Evolutionary conservation across 2,113 vertebrate genomes (phyloP).

Genomic region (Labrus mixtus): DNA sequence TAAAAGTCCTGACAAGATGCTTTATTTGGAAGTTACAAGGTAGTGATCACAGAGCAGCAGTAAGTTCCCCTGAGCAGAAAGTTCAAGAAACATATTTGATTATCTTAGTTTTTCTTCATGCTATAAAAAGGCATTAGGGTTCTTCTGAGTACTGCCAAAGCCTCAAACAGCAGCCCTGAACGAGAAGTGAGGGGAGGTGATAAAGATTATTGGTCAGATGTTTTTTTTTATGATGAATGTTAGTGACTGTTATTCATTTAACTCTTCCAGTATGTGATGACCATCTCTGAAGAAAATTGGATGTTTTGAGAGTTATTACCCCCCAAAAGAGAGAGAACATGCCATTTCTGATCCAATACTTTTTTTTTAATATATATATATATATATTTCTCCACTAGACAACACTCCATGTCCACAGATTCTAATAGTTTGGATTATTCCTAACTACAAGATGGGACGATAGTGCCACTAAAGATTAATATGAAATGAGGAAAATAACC

Average conservation of each 20-base stretch:
- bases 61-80: slow-evolving; percentile 73
- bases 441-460: slow-evolving; percentile 39
- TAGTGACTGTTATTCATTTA: background rate
- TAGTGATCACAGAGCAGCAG: slow-evolving; percentile 68
- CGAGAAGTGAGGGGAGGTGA: background rate
- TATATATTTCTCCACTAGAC: too few relatives aligned
- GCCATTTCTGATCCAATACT: background rate
- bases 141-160: slow-evolving; percentile 35
- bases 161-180: slow-evolving; percentile 28
- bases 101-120: slow-evolving; percentile 62
- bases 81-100: slow-evolving; percentile 70
- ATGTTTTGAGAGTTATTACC: background rate
- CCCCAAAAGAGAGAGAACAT: background rate
- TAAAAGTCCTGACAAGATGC: slow-evolving; percentile 55
- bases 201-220: background rate
- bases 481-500: slow-evolving; percentile 19
- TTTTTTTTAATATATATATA: too few relatives aligned
- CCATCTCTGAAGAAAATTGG: background rate
- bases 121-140: slow-evolving; percentile 70
- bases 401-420: background rate
- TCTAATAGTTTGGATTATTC: background rate
- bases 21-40: slow-evolving; percentile 45
- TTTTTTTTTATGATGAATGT: background rate
- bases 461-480: slow-evolving; percentile 16
- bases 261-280: background rate